These are phyloP conservation scores for Branchinecta lynchi DNA, from an alignment of 1,140 invertebrate genomes.

Conservation along the genomic window DNA sequence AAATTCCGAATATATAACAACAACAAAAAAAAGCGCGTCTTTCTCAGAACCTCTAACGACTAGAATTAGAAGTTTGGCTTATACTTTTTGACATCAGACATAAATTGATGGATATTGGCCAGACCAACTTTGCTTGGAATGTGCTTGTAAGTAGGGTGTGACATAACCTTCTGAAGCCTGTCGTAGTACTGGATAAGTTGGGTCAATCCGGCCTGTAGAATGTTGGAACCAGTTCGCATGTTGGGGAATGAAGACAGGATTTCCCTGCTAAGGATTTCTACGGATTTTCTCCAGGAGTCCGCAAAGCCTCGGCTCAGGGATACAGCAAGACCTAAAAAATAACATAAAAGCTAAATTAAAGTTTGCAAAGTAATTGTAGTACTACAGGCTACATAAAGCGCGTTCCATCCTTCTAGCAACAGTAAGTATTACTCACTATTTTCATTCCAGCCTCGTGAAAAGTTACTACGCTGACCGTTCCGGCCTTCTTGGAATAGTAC, in stretches of 20 bases:
- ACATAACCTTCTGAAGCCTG: slow-evolving; percentile 87
- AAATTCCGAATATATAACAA: too few species aligned
- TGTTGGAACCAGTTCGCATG: slow-evolving; percentile 79
- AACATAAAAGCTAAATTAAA: slow-evolving; percentile 16
- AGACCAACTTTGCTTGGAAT: slow-evolving; percentile 66
- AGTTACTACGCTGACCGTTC: too few species aligned
- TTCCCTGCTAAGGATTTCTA: slow-evolving; percentile 87
- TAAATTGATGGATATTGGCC: slow-evolving; percentile 95
- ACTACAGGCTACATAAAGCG: too few species aligned
- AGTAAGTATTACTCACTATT: too few species aligned
- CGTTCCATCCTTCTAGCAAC: too few species aligned
- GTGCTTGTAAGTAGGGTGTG: slow-evolving; percentile 44
- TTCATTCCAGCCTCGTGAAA: too few species aligned
- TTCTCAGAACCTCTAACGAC: too few species aligned
- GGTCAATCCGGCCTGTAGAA: slow-evolving; percentile 82
- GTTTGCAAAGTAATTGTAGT: too few species aligned
- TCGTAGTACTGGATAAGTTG: slow-evolving; percentile 96
- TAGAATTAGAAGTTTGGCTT: slow-evolving; percentile 50
- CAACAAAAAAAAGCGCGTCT: too few species aligned
- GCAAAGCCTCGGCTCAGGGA: slow-evolving; percentile 75
- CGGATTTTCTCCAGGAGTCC: slow-evolving; percentile 79
- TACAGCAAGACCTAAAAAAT: slow-evolving; percentile 48
- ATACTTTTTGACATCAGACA: slow-evolving; percentile 99
- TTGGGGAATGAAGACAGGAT: slow-evolving; percentile 90
- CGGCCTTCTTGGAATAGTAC: too few species aligned